Evolutionary conservation across 2,113 vertebrate genomes (phyloP).

Genomic region (Orientallactaga bullata): DNA sequence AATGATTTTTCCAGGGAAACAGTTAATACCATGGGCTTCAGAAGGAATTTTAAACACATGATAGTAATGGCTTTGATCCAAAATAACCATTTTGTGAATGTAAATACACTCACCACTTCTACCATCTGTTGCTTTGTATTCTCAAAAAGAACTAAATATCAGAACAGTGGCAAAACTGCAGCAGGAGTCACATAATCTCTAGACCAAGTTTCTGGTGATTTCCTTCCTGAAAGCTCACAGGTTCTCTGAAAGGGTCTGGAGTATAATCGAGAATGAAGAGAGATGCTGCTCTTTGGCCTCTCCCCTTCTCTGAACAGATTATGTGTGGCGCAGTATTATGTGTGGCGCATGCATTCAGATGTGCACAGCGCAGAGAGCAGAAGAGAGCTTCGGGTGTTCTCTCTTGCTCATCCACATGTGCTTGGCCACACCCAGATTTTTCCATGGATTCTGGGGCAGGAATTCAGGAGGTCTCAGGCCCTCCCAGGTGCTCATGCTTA

Average conservation of each 20-base stretch:
- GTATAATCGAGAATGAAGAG: not conserved
- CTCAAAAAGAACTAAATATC: not conserved
- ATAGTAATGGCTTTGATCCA: slow-evolving; percentile 2
- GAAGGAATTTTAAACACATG: not conserved
- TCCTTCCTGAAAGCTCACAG: not conserved
- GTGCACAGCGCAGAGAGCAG: no score
- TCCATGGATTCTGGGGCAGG: no score
- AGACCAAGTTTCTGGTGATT: not conserved
- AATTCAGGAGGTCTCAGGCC: no score
- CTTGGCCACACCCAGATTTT: no score
- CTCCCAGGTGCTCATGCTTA: no score
- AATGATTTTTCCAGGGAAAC: not conserved
- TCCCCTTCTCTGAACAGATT: no score
- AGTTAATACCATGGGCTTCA: not conserved
- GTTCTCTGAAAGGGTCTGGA: not conserved
- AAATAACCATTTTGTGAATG: not conserved
- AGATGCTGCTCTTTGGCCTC: not conserved
- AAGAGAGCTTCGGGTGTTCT: no score
- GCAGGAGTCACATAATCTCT: not conserved
- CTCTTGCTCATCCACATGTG: no score
- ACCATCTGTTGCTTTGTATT: not conserved
- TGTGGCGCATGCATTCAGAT: no score
- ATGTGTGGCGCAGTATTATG: no score
- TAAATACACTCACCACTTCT: not conserved
- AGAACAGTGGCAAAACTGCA: not conserved